Percentiles rank a stretch among this genome's conserved stretches.
Conservation (phyloP, 2,113 vertebrate species). For the Haemorhous mexicanus region DNA sequence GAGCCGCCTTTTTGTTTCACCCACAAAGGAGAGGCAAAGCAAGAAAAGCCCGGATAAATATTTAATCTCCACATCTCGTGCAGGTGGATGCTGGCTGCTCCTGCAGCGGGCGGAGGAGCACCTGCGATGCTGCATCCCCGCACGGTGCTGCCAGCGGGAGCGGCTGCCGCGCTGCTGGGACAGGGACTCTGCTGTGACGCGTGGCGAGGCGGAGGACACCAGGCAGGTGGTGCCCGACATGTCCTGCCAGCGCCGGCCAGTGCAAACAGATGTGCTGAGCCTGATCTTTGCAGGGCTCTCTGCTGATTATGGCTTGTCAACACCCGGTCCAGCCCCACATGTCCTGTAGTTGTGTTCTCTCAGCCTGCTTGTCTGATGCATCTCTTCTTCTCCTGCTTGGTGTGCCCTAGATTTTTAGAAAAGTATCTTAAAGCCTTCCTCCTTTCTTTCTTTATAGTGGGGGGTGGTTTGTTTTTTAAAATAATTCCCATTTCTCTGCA, state of each 20-base stretch:
- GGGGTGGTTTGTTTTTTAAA: background rate
- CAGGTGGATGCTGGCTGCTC: background rate
- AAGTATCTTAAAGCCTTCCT: background rate
- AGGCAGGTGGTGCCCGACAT: rapidly evolving
- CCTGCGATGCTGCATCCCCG: rapidly evolving
- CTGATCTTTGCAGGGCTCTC: background rate
- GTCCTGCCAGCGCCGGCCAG: background rate
- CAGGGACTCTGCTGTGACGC: rapidly evolving
- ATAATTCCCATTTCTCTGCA: background rate
- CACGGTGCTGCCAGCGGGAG: rapidly evolving
- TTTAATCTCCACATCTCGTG: rapidly evolving
- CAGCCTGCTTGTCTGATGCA: background rate
- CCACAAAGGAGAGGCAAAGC: background rate
- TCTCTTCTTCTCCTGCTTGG: background rate
- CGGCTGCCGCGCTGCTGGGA: rapidly evolving
- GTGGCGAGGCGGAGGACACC: rapidly evolving
- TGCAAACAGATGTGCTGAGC: rapidly evolving
- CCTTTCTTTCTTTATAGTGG: background rate
- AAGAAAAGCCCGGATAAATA: background rate
- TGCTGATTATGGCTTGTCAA: background rate
- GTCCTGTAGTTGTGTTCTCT: background rate
- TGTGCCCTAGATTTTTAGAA: background rate
- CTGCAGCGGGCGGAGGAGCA: rapidly evolving
- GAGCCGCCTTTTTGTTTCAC: background rate
- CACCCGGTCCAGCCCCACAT: rapidly evolving